Evolutionary conservation across 2,113 vertebrate species (phyloP), one percentile per base, ranked within the genome.

Genomic region (Hystrix brachyura): DNA sequence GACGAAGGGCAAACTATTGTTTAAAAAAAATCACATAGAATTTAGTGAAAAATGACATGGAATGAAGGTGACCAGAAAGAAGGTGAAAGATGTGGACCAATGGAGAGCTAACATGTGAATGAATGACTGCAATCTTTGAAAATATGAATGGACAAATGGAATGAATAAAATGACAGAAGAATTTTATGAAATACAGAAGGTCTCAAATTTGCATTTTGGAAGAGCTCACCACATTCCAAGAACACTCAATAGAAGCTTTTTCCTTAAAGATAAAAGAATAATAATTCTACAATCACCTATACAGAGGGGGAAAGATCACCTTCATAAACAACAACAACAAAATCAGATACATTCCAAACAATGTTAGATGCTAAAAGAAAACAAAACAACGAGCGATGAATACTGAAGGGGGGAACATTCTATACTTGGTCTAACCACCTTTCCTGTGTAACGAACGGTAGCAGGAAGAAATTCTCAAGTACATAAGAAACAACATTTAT

Each of bases 191-290:
- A 79, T 82, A 79, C 87, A 94, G 34, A 7, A 51, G 18, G 21
- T 46, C n/a, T 89, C 94, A 81, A 91, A 86, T 88, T 84, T 91
- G 67, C 32, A 86, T 80, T 91, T 81, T 93, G 71, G 89, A 93
- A 93, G 32, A 17, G 65, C n/a, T 94, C 6, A 84, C 43, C 17
- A 88, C 7, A 81, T 78, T 88, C 46, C n/a, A 57, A 78, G 82
- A 88, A 94, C 71, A 78, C 62, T 64, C 91, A 74, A 85, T 71
- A 74, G 65, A 38, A 80, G 3, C 7, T 79, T 84, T 53, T 83
- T 76, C n/a, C 48, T 53, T 90, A 78, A 83, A 51, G n/a, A 74
- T 57, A 51, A 38, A 69, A 92, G 48, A 90, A 88, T 91, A 84
- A 94, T 38, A 87, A 19, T 51, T 2, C 25, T 89, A 62, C 2